Evolutionary conservation across 1,140 invertebrate species (phyloP).

Genomic region (Zaprionus tsacasi): DNA sequence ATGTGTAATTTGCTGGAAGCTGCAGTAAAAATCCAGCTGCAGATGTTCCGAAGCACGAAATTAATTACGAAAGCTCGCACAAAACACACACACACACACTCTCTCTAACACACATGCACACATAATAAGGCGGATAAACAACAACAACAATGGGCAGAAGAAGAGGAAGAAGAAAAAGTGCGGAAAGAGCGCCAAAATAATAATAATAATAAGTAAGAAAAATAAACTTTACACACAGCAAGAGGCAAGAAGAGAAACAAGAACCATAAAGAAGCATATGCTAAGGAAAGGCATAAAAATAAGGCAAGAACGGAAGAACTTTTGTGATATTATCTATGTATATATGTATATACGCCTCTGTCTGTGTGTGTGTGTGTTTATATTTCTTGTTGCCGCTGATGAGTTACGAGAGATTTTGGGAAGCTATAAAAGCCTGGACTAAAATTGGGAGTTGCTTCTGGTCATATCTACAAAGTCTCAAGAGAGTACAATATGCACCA

Average conservation of each 20-base stretch:
- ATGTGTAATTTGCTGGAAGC: constrained; percentile 67
- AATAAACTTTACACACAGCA: constrained; percentile 74
- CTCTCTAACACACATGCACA: constrained; percentile 5
- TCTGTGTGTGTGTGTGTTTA: constrained; percentile 23
- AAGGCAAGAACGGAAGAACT: constrained; percentile 56
- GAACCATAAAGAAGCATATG: constrained; percentile 75
- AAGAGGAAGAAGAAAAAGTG: constrained; percentile 33
- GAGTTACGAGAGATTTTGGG: constrained; percentile 21
- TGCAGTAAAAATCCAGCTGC: constrained; percentile 80
- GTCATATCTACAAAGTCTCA: constrained; percentile 6
- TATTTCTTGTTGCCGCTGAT: constrained; percentile 28
- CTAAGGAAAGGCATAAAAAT: constrained; percentile 76
- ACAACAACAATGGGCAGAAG: constrained; percentile 27
- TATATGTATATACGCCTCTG: constrained; percentile 23
- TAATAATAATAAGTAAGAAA: constrained; percentile 80
- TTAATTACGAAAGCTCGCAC: constrained; percentile 66
- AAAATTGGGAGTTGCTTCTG: constrained; percentile 7
- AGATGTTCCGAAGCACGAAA: constrained; percentile 80
- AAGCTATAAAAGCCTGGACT: constrained; percentile 26
- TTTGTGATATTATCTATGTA: constrained; percentile 65
- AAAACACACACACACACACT: constrained; percentile 49
- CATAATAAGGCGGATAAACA: constrained; percentile 9
- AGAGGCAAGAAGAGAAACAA: constrained; percentile 21
- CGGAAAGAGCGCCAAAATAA: constrained; percentile 52
- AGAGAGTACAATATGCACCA: neutral